phyloP scores from a whole-genome alignment of 2,113 vertebrate species.

The Petaurus breviceps region DNA sequence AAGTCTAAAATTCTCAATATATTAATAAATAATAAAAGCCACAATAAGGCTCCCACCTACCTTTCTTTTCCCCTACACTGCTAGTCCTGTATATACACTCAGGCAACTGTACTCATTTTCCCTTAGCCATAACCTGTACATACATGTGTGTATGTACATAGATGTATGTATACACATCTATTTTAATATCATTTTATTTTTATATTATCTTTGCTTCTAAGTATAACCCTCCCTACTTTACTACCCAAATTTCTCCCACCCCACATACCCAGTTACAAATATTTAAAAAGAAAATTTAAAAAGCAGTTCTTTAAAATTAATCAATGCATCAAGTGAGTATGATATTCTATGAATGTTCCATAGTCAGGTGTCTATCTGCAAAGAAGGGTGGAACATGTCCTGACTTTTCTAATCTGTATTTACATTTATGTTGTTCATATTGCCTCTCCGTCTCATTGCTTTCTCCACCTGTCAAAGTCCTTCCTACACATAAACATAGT shows the following conservation, averaged over 20 bases:
- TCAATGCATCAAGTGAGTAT: background rate
- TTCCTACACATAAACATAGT: background rate
- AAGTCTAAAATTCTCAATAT: background rate
- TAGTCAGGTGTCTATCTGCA: background rate
- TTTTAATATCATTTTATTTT: background rate
- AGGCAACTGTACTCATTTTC: background rate
- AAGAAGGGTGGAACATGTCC: background rate
- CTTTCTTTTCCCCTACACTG: background rate
- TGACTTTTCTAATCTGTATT: background rate
- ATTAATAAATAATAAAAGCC: background rate
- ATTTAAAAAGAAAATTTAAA: background rate
- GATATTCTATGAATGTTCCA: background rate
- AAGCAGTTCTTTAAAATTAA: background rate
- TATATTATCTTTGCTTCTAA: background rate
- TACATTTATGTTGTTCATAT: background rate
- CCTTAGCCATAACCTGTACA: background rate
- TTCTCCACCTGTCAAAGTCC: background rate
- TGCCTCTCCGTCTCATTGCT: background rate
- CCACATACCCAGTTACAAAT: background rate
- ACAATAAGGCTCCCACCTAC: background rate
- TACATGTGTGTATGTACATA: background rate
- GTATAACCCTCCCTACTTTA: background rate
- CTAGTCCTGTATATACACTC: background rate
- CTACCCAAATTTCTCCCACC: background rate
- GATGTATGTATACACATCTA: background rate